Percentiles rank a stretch among this genome's conserved stretches.
Conservation (phyloP, 2,888 invertebrate species). For the Chaitophorus viminalis region DNA sequence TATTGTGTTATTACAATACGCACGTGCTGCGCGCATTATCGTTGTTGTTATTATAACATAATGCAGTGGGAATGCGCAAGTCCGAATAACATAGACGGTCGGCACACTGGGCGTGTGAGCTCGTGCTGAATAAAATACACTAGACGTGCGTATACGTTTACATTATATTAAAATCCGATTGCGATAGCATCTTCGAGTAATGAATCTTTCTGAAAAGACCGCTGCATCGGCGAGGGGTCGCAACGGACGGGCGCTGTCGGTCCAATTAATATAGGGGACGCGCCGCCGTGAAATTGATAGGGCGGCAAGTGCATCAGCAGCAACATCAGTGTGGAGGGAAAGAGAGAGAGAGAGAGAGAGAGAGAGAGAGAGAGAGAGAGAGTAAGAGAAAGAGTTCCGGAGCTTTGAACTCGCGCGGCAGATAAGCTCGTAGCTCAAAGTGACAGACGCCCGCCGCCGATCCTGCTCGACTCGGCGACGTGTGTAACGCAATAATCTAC, state of each 20-base stretch:
- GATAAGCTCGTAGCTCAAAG: conserved; percentile 60
- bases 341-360: not conserved
- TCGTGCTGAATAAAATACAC: conserved; percentile 42
- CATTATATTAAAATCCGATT: conserved; percentile 31
- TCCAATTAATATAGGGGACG: conserved; percentile 61
- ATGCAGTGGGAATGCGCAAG: no score
- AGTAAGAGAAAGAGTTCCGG: conserved; percentile 36
- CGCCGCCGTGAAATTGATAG: conserved; percentile 58
- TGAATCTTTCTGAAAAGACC: conserved; percentile 48
- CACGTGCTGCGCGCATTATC: no score
- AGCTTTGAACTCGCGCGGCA: conserved; percentile 56
- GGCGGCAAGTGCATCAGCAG: conserved; percentile 44
- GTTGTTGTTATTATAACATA: no score
- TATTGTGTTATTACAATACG: not conserved
- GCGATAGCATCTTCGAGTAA: conserved; percentile 58
- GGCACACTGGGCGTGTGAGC: not conserved
- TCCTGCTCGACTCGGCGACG: not conserved
- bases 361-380: not conserved
- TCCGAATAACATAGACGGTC: not conserved
- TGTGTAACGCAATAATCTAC: conserved; percentile 58
- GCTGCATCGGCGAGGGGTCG: conserved; percentile 7
- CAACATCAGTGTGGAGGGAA: not conserved
- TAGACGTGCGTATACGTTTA: not conserved
- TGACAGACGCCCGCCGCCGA: conserved; percentile 47
- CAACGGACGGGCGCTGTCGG: conserved; percentile 36